Conservation (phyloP, 2,113 vertebrate genomes). For the Mungos mungo region DNA sequence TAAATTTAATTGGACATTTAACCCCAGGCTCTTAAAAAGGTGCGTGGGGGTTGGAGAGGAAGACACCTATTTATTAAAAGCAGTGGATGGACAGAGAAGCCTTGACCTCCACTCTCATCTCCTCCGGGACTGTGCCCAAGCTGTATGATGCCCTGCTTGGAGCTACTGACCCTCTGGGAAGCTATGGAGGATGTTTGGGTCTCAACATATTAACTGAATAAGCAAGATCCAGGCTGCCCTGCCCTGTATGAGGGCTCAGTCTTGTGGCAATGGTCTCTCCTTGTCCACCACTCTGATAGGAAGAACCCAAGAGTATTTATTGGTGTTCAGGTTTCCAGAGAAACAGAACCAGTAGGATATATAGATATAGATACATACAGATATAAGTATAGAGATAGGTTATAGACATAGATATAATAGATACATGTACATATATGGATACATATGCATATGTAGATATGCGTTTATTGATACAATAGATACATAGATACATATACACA, state of each 20-base stretch:
- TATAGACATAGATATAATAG: background rate
- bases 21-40: background rate
- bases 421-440: too few species aligned
- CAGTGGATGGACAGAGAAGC: background rate
- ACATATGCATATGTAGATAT: background rate
- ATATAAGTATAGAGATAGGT: background rate
- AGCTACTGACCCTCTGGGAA: background rate
- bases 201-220: background rate
- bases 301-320: background rate
- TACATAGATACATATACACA: background rate
- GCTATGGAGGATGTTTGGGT: background rate
- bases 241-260: background rate
- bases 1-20: background rate
- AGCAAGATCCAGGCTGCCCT: background rate
- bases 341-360: background rate
- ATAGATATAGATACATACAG: background rate
- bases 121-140: background rate
- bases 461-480: background rate
- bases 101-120: background rate
- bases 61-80: background rate
- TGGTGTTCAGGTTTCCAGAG: background rate
- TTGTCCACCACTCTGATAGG: background rate
- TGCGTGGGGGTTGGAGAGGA: background rate
- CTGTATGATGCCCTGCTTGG: background rate
- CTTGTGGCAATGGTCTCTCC: background rate